Base-by-base conservation (phyloP, 2,113 vertebrate species). In the Onychostruthus taczanowskii region DNA sequence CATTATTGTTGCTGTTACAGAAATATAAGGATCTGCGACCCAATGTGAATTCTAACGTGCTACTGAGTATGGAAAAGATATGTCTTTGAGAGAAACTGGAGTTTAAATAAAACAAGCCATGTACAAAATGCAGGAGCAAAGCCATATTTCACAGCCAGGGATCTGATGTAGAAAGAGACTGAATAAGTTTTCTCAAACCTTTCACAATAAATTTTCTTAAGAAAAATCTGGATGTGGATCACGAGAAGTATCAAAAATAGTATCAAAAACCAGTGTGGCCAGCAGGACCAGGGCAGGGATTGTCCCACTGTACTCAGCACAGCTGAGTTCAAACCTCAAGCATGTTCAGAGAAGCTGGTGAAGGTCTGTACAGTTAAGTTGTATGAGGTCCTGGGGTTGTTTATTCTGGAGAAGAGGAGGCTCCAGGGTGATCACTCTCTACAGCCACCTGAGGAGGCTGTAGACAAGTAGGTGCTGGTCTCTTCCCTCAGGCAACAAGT, bases 1-100 rank as follows among this genome's bases (percentile, higher is more conserved):
- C 6, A 1, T 52, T 44, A n/a, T 37, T 62, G 11, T 50, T 72
- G 33, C 20, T 73, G 9, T 72, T 46, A 58, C 5, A 26, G 16
- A 12, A 87, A 4, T 26, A 30, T 5, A 16, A 52, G 24, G 5
- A 13, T 58, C 27, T 67, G 18, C 37, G 43, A 52, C 35, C 15
- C 7, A 18, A 1, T 5, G 5, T 84, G 70, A 64, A 31, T 43
- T 14, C 16, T 63, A 84, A 35, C 8, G 26, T 15, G 8, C 9
- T 43, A 18, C 47, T 0, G 0, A 49, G 4, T 56, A 56, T 2
- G 16, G 61, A 64, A 72, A 66, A 74, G 5, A 5, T 33, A 19
- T 7, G 21, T 23, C 9, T 49, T 77, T 24, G 56, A 55, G 47
- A 78, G 24, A 78, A 83, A 55, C 11, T 62, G 39, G 35, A 62